Evolutionary conservation across 2,797 vertebrate genomes (phyloP).

Genomic region (Micrastur ruficollis): DNA sequence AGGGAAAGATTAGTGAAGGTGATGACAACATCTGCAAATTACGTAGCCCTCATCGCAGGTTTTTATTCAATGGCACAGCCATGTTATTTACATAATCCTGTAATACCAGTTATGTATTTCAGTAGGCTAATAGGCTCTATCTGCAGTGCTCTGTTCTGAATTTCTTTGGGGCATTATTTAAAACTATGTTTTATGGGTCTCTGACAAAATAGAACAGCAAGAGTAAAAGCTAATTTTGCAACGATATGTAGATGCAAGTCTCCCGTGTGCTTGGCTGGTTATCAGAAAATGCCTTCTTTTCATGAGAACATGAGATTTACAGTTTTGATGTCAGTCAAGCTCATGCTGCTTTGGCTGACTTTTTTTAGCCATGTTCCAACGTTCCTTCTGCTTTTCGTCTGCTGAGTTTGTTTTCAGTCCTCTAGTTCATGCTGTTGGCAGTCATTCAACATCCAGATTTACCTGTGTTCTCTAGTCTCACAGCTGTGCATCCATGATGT

Average conservation of each 20-base stretch:
- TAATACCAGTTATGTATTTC: neutral
- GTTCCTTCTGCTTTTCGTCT: neutral
- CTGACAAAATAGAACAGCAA: neutral
- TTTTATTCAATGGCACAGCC: neutral
- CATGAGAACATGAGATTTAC: neutral
- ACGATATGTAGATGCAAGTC: neutral
- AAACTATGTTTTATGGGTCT: neutral
- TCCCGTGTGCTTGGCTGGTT: neutral
- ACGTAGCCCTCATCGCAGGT: neutral
- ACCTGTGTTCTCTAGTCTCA: neutral
- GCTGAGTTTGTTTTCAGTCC: neutral
- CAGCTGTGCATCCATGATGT: neutral
- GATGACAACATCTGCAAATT: constrained; percentile 4
- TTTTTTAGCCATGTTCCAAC: neutral
- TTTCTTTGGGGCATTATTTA: neutral
- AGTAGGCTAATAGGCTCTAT: neutral
- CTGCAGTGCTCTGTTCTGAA: neutral
- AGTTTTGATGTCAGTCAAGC: neutral
- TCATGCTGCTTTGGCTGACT: neutral
- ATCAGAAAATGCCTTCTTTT: constrained; percentile 10
- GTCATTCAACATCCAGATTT: neutral
- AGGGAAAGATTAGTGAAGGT: constrained; percentile 49
- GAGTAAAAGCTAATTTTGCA: constrained; percentile 21
- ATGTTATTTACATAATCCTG: constrained; percentile 3
- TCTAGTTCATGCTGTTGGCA: neutral